Base-by-base conservation (phyloP, 2,113 vertebrate species). In the Etheostoma spectabile region DNA sequence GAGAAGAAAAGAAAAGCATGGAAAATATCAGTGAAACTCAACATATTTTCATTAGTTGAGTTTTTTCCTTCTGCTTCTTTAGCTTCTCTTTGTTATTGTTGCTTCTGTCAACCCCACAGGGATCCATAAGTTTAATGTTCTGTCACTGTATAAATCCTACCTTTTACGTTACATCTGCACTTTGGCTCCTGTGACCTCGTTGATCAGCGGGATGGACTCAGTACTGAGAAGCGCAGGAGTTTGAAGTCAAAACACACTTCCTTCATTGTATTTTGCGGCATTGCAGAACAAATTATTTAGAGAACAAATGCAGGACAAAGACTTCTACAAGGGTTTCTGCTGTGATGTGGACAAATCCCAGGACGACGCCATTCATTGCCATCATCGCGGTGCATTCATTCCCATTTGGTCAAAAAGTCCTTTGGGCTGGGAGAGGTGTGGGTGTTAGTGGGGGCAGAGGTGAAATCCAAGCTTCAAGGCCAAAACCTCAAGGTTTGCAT, bases 401-500 rank as follows among this genome's bases (percentile, higher is more conserved):
- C 61, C 70, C 77, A 8, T 64, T 51, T 77, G 72, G 75, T 82
- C 59, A 49, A 18, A 81, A 69, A 77, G 79, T 71, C 19, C 1
- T 70, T 57, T 21, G 42, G 67, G 13, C 70, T 62, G 42, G 68
- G 64, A 59, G 35, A 71, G 63, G 24, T 35, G 72, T 38, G 76
- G 57, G 80, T 42, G 73, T 74, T 52, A 4, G 52, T 27, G 53
- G 64, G 86, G 74, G 42, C 73, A 79, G 76, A 80, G 89, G 84
- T 91, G 60, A 84, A 86, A 86, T 72, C 83, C 64, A 87, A 82
- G 88, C 76, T 71, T 73, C 55, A 51, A 80, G 53, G 63, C 82
- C 52, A 80, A 75, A 75, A 55, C 80, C 77, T 65, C 82, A 86
- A 78, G 61, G 71, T 91, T 76, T 79, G 80, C 76, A 85, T 84